Base-by-base conservation (phyloP, 2,888 invertebrate species). In the Eristalinus aeneus region DNA sequence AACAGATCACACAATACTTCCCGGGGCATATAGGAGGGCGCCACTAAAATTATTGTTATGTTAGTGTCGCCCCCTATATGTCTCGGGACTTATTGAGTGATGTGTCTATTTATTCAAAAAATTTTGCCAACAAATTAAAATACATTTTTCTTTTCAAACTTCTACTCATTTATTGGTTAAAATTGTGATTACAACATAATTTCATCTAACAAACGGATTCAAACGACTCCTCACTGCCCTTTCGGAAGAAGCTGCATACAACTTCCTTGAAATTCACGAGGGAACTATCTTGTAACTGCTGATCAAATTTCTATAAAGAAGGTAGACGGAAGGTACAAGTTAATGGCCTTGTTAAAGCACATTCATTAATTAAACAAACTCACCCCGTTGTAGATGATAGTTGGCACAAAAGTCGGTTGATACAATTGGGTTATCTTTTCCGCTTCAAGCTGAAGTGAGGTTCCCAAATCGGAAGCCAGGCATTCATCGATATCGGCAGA, bases 381-480 rank as follows among this genome's bases (percentile, higher is more conserved):
- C 16, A 94, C 94, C 86, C 92, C 92, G 89, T 94, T 92, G 88
- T 93, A 94, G 53, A 94, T 88, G 68, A 94, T 92, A 1, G 94
- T 94, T 58, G 94, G 94, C 36, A 94, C 92, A 90, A 94, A 94
- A 83, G 88, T 90, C 23, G 93, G 93, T 20, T 76, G 75, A 83
- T 91, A 91, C 12, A 88, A 80, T 5, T 90, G 89, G 1, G 94
- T 94, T 77, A 92, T 90, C 67, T 89, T 87, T 90, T 94, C 94
- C n/a, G 94, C 94, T 68, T 91, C 88, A 73, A 94, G 89, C 90
- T 94, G 94, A 68, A 93, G 85, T 27, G 90, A 53, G 1, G 92
- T 93, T 56, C 94, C 94, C 75, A 90, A 85, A 54, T 91, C 88
- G 4, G 93, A 92, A 73, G 88, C 89, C 88, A 92, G 91, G 88